A percentile compares a stretch with the other conserved stretches of the same genome.
Conservation (phyloP, 92 coral and sea anemone species). For the Bergia sp. region DNA sequence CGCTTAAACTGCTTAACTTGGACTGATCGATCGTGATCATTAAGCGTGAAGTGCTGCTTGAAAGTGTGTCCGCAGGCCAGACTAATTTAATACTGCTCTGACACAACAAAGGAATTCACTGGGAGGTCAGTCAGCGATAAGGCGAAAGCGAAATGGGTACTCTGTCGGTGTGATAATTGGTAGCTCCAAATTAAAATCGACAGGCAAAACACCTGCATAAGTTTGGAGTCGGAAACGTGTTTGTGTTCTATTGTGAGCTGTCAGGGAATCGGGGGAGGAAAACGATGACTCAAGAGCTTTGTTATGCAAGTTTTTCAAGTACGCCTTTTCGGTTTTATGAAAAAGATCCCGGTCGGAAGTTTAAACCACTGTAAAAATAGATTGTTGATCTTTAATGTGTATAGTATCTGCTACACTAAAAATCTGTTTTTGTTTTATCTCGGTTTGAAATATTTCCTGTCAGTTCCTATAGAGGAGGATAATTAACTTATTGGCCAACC, state of each 20-base stretch:
- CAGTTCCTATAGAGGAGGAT: neutral
- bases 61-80: slow-evolving; percentile 39
- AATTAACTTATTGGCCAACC: neutral
- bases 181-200: neutral
- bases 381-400: neutral
- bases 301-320: neutral
- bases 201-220: slow-evolving; percentile 12
- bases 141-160: neutral
- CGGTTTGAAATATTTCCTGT: slow-evolving; percentile 9
- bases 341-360: neutral
- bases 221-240: neutral
- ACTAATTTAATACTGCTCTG: slow-evolving; percentile 29
- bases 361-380: slow-evolving; percentile 24
- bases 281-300: neutral
- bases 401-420: neutral
- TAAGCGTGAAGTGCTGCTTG: slow-evolving; percentile 29
- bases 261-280: slow-evolving; percentile 8
- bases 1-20: slow-evolving; percentile 37
- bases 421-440: slow-evolving; percentile 11
- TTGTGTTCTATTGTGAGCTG: neutral
- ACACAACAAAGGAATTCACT: slow-evolving; percentile 37
- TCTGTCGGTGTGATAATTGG: neutral
- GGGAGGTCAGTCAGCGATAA: neutral
- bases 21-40: slow-evolving; percentile 38
- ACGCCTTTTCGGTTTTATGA: neutral